Percentiles rank a stretch among this genome's conserved stretches.
Evolutionary conservation across 2,888 invertebrate species (phyloP).

Genomic region (Bursaphelenchus okinawaensis): DNA sequence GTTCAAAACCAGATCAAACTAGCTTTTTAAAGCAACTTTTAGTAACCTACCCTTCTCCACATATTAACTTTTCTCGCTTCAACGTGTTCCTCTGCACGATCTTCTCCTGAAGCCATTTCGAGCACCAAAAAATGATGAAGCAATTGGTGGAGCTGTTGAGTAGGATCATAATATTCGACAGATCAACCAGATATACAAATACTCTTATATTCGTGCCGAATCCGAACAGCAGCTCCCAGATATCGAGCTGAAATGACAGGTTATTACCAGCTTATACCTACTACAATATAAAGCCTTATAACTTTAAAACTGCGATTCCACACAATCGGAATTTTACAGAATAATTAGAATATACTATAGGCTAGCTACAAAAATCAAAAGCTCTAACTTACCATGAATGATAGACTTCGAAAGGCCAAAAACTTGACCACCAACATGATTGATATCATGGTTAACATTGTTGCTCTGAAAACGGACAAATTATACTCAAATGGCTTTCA

Average conservation of each 20-base stretch:
- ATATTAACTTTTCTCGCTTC: slow-evolving; percentile 47
- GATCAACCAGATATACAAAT: slow-evolving; percentile 34
- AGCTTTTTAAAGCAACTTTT: slow-evolving; percentile 4
- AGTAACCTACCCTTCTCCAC: slow-evolving; percentile 31
- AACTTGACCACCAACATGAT: slow-evolving; percentile 49
- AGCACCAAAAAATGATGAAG: slow-evolving; percentile 43
- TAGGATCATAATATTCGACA: slow-evolving; percentile 45
- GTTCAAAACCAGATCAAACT: background rate
- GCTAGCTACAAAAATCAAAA: background rate
- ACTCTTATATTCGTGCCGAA: slow-evolving; percentile 23
- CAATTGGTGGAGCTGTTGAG: slow-evolving; percentile 54
- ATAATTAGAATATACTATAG: too few relatives aligned
- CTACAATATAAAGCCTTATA: too few relatives aligned
- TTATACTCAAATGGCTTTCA: background rate
- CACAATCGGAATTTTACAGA: too few relatives aligned
- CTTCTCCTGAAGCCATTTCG: slow-evolving; percentile 40
- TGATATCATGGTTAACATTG: slow-evolving; percentile 46
- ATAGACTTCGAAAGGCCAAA: slow-evolving; percentile 42
- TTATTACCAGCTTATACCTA: too few relatives aligned
- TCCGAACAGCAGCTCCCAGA: slow-evolving; percentile 41
- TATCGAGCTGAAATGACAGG: slow-evolving; percentile 38
- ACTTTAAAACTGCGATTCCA: too few relatives aligned
- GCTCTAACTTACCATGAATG: slow-evolving; percentile 34
- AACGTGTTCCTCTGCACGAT: slow-evolving; percentile 41
- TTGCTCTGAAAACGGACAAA: slow-evolving; percentile 34